Conservation (phyloP, 2,797 vertebrate genomes). For the Microhierax caerulescens region DNA sequence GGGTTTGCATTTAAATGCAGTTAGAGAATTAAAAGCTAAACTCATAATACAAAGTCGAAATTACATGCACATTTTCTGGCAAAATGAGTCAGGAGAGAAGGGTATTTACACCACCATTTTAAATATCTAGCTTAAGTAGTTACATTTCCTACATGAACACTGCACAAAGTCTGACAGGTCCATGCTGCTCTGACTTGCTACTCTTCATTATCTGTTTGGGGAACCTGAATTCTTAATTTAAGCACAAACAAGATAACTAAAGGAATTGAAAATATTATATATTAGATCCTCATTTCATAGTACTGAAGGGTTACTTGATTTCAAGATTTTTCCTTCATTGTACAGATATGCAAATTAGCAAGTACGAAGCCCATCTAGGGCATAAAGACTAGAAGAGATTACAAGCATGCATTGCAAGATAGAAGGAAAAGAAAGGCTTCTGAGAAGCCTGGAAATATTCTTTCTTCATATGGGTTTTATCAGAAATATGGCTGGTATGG, state of each 20-base stretch:
- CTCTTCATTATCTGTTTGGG: not conserved
- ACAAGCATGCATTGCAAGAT: not conserved
- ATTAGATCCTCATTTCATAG: not conserved
- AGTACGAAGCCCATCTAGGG: not conserved
- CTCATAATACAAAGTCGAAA: not conserved
- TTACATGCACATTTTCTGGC: not conserved
- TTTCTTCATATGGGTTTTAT: constrained; percentile 4
- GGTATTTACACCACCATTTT: not conserved
- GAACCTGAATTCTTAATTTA: not conserved
- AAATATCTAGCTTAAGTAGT: not conserved
- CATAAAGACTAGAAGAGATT: not conserved
- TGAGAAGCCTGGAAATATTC: not conserved
- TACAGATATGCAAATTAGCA: not conserved
- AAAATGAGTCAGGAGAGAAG: not conserved
- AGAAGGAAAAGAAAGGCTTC: not conserved
- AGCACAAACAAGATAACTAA: not conserved
- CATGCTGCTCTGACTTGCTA: not conserved
- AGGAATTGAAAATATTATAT: not conserved
- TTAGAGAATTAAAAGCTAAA: not conserved
- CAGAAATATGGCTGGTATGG: not conserved
- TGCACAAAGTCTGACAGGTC: not conserved
- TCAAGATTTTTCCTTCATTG: not conserved
- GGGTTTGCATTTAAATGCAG: not conserved
- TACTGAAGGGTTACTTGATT: not conserved
- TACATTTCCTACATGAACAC: not conserved